Conservation (phyloP, 1,140 invertebrate genomes). For the Neocloeon triangulifer region DNA sequence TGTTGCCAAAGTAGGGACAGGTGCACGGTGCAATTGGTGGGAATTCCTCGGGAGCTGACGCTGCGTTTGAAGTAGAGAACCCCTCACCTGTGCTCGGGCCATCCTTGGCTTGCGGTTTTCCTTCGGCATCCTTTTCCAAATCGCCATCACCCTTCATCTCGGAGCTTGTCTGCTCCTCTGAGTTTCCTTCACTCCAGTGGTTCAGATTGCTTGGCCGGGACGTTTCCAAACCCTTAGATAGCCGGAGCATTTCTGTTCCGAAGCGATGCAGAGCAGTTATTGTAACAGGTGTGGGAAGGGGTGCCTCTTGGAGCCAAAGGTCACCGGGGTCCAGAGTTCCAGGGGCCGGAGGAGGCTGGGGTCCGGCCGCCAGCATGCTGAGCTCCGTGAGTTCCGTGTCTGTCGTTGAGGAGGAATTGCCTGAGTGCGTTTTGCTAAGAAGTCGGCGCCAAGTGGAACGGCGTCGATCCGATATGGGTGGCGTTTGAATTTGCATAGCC, state of each 20-base stretch:
- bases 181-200: too few species aligned
- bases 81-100: too few species aligned
- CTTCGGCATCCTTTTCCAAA: too few species aligned
- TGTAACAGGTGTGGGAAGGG: constrained; percentile 36
- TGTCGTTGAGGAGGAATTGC: constrained; percentile 36
- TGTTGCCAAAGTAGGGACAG: constrained; percentile 50
- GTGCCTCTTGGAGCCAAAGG: background rate
- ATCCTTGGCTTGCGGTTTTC: too few species aligned
- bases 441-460: constrained; percentile 35
- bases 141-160: background rate
- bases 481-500: too few species aligned
- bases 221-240: constrained; percentile 47
- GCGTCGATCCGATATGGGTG: too few species aligned
- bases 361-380: constrained; percentile 40
- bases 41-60: too few species aligned
- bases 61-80: too few species aligned
- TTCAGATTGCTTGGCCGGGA: too few species aligned
- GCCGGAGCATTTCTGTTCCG: constrained; percentile 56
- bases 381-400: constrained; percentile 61
- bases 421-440: too few species aligned
- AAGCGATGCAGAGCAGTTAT: constrained; percentile 62
- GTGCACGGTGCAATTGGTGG: constrained; percentile 45
- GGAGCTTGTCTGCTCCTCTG: too few species aligned
- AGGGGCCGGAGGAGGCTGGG: constrained; percentile 28
- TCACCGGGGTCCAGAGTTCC: background rate